Base-by-base conservation (phyloP, 2,797 vertebrate genomes). In the Echiichthys vipera region DNA sequence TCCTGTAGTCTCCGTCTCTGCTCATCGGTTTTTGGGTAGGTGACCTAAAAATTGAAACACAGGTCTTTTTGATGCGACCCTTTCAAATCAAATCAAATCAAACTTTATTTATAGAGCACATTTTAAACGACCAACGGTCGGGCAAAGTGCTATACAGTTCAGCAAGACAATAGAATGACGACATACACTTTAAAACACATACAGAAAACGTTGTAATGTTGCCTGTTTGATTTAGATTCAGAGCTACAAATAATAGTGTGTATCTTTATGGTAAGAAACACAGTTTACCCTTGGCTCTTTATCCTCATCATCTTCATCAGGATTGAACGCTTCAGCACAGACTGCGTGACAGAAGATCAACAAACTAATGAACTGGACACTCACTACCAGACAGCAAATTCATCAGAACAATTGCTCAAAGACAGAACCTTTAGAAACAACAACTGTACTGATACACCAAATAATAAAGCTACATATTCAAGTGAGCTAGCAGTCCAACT, bases 241-340 rank as follows among this genome's bases (percentile, higher is more conserved):
- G 14, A 47, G n/a, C 7, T 57, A n/a, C 5, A n/a, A 40, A 54
- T 51, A 36, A 34, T 4, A 14, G n/a, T 27, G 9, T 39, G 32
- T 14, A 56, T 57, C 8, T 34, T 18, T 54, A 20, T 18, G 11
- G 15, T 20, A 8, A 34, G 45, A 65, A 50, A 30, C n/a, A 18
- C 20, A 58, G 40, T 91, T 91, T 95, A 99, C 98, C 95, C 96
- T 85, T 78, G 96, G 95, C 82, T 99, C 98, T 82, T 95, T 92
- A 12, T 99, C 98, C 1, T 99, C 98, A 9, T 99, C 98, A 80
- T 99, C 98, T 75, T 99, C 98, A 93, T 99, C 98, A 46, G 98
- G 98, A 91, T 99, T 98, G 91, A 98, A 99, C 15, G 98, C 94
- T 93, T 99, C 98, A 70, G 98, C 98, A 92, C 98, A 99, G 34